Evolutionary conservation across 1,140 invertebrate species (phyloP), one percentile per base, ranked within the genome.

Genomic region (Galleria mellonella): DNA sequence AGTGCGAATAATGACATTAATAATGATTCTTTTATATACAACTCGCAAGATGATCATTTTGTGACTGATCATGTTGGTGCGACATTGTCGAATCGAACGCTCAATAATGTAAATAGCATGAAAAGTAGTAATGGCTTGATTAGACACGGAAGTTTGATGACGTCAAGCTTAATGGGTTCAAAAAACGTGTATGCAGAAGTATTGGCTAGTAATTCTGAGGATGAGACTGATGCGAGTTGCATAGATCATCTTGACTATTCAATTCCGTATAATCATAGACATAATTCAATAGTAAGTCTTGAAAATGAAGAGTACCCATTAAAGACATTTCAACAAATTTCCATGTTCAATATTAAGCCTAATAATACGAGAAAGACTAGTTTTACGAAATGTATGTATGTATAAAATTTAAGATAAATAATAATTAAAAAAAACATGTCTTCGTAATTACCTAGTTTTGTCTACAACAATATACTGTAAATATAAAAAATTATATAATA

Each of bases 1-100:
- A 79, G 83, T 27, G 86, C 86, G 69, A 72, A 89, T 62, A 58
- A 83, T 14, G 83, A 86, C 43, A 87, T 86, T 63, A 85, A 84
- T 49, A 92, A 97, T 71, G 94, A 94, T 31, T 97, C 95, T 83
- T 89, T 97, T 63, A 91, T 95, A 27, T 96, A 97, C 87, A 94
- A 93, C 75, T 90, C 92, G 39, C 90, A 94, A 53, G 95, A 97
- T 78, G 92, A 95, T 54, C 91, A 94, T 48, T 93, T 96, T 67
- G 92, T 96, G 9, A 88, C 91, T 2, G n/a, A n/a, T n/a, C n/a
- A 96, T 74, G 87, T 83, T 67, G 85, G 81, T 59, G 71, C 83
- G 52, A 83, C 83, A 27, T 75, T 86, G 40, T 83, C 86, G 36
- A 83, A 87, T 81, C 84, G 86, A 71, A 87, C 86, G 75, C 74